Conservation (phyloP, 2,113 vertebrate species). For the Thermophis baileyi region DNA sequence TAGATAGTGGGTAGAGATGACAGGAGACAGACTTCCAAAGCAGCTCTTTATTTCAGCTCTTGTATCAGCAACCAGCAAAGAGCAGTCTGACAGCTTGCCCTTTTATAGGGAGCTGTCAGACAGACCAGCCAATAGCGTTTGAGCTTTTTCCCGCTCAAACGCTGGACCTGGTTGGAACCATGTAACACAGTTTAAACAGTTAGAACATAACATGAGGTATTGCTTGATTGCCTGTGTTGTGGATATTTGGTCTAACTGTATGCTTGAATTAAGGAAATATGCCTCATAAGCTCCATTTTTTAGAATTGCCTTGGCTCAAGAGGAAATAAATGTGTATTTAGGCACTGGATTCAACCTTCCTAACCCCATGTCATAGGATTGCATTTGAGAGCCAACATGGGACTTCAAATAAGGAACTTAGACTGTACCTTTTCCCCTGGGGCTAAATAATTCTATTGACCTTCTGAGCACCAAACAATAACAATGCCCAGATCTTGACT, state of each 20-base stretch:
- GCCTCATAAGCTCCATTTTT: not conserved
- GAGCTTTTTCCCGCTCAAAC: too few species aligned
- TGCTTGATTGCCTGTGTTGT: not conserved
- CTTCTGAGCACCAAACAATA: not conserved
- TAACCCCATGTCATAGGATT: not conserved
- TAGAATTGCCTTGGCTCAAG: not conserved
- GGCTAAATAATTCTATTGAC: not conserved
- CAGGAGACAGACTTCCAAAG: too few species aligned
- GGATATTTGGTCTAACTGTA: not conserved
- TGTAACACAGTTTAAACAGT: too few species aligned
- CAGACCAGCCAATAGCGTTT: too few species aligned
- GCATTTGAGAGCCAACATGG: not conserved
- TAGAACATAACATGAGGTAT: too few species aligned
- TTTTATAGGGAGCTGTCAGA: too few species aligned
- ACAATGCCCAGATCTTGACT: not conserved
- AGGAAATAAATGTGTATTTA: not conserved
- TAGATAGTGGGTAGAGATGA: too few species aligned
- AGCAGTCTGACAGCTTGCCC: too few species aligned
- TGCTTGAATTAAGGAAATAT: not conserved
- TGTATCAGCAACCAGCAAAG: too few species aligned
- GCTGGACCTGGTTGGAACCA: too few species aligned
- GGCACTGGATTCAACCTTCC: not conserved
- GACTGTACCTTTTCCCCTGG: not conserved
- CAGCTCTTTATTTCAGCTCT: too few species aligned
- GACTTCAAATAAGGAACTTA: not conserved